Percentiles rank a stretch among this genome's conserved stretches.
phyloP scores from a whole-genome alignment of 2,888 invertebrate species.

The Dryococelus australis region DNA sequence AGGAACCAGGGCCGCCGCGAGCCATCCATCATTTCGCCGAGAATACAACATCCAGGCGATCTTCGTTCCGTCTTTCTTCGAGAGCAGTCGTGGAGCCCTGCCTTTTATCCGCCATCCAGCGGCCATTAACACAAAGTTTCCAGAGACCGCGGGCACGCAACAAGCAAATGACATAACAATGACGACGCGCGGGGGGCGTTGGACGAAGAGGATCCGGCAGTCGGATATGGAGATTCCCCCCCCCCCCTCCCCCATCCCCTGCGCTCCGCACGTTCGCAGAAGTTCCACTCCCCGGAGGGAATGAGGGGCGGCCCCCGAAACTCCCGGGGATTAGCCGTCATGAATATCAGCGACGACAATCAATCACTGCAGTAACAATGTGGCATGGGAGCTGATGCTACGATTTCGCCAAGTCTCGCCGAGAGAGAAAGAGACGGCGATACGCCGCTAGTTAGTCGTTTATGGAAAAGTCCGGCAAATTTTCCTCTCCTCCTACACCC shows the following conservation, averaged over 20 bases:
- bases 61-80: no score
- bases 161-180: neutral
- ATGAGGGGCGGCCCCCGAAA: neutral
- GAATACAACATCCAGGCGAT: neutral
- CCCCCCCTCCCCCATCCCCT: no score
- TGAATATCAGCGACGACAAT: slow-evolving; percentile 1
- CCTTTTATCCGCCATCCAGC: neutral
- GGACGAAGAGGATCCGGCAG: neutral
- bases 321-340: neutral
- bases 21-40: neutral
- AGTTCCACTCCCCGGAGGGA: neutral
- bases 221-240: neutral
- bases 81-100: neutral
- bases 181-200: neutral
- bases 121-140: neutral
- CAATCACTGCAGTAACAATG: neutral
- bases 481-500: neutral
- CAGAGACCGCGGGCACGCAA: neutral
- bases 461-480: slow-evolving; percentile 8
- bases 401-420: neutral
- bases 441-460: neutral
- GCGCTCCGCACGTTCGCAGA: neutral
- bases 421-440: neutral
- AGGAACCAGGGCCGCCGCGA: neutral
- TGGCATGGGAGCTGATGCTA: neutral